A percentile compares a stretch with the other conserved stretches of the same genome.
Conservation (phyloP, 2,113 vertebrate species). For the Pavo muticus region DNA sequence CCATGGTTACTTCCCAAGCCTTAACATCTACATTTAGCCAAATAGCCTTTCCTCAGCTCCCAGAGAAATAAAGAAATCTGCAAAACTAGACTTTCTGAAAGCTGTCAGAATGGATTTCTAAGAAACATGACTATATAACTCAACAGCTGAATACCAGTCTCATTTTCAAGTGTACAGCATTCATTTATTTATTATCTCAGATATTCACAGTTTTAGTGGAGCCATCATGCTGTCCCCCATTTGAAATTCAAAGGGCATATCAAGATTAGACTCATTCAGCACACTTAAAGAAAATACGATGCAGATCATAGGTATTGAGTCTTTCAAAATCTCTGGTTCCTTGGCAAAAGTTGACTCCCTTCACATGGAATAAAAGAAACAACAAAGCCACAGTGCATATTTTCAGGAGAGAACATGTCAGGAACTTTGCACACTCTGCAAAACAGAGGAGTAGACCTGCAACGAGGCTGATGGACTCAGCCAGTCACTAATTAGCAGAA, state of each 20-base stretch:
- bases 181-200: not conserved
- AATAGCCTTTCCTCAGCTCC: not conserved
- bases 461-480: not conserved
- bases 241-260: not conserved
- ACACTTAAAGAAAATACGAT: not conserved
- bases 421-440: not conserved
- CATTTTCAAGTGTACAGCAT: not conserved
- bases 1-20: not conserved
- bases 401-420: not conserved
- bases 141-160: not conserved
- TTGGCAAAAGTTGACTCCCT: not conserved
- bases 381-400: not conserved
- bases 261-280: not conserved
- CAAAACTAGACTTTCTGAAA: not conserved
- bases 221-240: not conserved
- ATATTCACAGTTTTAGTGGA: not conserved
- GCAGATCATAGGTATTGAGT: not conserved
- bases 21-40: not conserved
- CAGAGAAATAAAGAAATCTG: not conserved
- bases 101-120: not conserved
- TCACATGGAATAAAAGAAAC: not conserved
- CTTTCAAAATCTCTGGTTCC: not conserved
- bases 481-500: not conserved
- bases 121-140: fast-evolving
- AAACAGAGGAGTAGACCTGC: not conserved